Evolutionary conservation across 2,797 vertebrate species (phyloP).

Genomic region (Hozukius guyotensis): DNA sequence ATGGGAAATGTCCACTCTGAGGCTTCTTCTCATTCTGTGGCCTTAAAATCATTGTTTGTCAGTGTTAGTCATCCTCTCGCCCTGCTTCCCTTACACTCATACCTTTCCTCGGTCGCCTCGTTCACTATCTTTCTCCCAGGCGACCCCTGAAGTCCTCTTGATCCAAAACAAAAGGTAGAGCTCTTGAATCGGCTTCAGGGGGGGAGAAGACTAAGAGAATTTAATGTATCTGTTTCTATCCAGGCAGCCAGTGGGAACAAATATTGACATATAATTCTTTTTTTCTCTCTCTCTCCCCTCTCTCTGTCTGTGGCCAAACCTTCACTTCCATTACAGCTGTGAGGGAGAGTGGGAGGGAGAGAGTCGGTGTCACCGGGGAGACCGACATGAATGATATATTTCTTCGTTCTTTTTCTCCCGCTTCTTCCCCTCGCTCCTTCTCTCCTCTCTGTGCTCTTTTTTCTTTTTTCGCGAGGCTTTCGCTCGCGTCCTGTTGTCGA

Average conservation of each 20-base stretch:
- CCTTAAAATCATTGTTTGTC: conserved; percentile 69
- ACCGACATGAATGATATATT: conserved; percentile 84
- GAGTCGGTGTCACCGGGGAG: conserved; percentile 78
- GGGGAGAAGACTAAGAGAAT: conserved; percentile 64
- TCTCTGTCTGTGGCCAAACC: conserved; percentile 57
- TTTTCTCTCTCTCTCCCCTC: conserved; percentile 25
- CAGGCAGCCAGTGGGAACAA: conserved; percentile 81
- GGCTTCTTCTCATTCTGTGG: conserved; percentile 43
- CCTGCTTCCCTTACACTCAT: conserved; percentile 32
- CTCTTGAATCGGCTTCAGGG: conserved; percentile 79
- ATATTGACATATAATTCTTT: conserved; percentile 87
- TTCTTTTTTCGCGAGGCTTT: conserved; percentile 33
- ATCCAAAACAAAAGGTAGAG: conserved; percentile 76
- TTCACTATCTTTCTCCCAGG: conserved; percentile 64
- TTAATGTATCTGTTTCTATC: conserved; percentile 85
- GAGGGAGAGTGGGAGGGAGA: conserved; percentile 73
- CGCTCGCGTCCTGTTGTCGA: conserved; percentile 57
- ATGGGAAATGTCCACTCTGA: conserved; percentile 79
- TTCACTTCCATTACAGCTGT: conserved; percentile 78
- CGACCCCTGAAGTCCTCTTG: conserved; percentile 66
- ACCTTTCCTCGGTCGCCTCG: conserved; percentile 49
- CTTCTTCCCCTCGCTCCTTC: conserved; percentile 7
- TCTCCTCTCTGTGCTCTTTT: conserved; percentile 23
- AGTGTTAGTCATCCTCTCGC: conserved; percentile 60
- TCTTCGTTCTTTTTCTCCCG: conserved; percentile 22